Conservation (phyloP, 2,888 invertebrate genomes). For the Heteromurus nitidus region DNA sequence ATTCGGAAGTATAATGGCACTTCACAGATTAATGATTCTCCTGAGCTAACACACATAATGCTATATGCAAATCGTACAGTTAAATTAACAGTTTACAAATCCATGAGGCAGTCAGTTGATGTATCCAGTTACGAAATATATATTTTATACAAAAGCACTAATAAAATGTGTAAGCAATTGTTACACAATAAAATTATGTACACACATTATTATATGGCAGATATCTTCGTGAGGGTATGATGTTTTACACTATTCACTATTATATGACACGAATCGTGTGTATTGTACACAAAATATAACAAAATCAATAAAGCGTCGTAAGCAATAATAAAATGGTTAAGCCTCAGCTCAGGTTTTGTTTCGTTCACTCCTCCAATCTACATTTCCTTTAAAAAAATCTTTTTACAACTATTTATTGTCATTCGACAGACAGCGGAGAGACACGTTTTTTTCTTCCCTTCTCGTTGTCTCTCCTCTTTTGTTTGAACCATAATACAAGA, state of each 20-base stretch:
- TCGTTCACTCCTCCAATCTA: background rate
- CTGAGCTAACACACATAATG: too few relatives aligned
- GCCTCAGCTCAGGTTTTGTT: background rate
- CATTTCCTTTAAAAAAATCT: background rate
- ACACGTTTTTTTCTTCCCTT: background rate
- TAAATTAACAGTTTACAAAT: background rate
- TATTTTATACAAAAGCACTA: too few relatives aligned
- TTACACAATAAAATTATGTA: too few relatives aligned
- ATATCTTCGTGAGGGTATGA: too few relatives aligned
- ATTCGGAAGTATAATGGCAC: too few relatives aligned
- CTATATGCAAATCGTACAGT: background rate
- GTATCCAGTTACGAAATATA: background rate
- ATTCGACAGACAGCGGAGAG: too few relatives aligned
- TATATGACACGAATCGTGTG: too few relatives aligned
- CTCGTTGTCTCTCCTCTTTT: background rate
- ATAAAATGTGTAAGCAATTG: too few relatives aligned
- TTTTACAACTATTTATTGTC: background rate
- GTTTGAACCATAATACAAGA: conserved; percentile 41
- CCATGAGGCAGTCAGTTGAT: conserved; percentile 13
- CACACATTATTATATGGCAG: too few relatives aligned
- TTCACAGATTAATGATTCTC: too few relatives aligned
- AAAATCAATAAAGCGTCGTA: conserved; percentile 9
- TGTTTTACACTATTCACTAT: too few relatives aligned
- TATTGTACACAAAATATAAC: conserved; percentile 1
- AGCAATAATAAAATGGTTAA: conserved; percentile 2